Percentiles rank a stretch among this genome's conserved stretches.
These are phyloP conservation scores for Cranoglanis bouderius DNA, from an alignment of 2,113 vertebrate species.

Conservation along the genomic window DNA sequence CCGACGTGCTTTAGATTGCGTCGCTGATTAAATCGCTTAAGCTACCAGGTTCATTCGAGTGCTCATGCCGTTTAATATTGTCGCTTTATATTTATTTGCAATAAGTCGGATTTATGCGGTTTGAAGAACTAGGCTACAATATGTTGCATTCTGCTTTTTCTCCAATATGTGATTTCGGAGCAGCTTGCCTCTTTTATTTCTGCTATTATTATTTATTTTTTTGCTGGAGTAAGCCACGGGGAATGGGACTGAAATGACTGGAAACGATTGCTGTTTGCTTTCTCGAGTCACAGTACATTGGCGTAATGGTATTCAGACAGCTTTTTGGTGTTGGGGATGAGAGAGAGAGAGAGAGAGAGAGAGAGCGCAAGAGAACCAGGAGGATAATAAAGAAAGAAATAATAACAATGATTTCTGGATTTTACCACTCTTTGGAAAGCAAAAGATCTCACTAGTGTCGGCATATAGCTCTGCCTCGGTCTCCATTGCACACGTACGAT, in stretches of 20 bases:
- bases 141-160: conserved; percentile 44
- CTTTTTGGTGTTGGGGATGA: conserved; percentile 22
- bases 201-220: conserved; percentile 33
- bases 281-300: conserved; percentile 47
- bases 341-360: neutral
- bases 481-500: neutral
- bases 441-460: neutral
- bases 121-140: conserved; percentile 32
- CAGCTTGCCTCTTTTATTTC: conserved; percentile 45
- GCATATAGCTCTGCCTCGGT: neutral
- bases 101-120: conserved; percentile 47
- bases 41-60: conserved; percentile 17
- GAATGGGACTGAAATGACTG: conserved; percentile 56
- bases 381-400: neutral
- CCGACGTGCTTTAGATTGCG: conserved; percentile 19
- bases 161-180: conserved; percentile 42
- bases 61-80: conserved; percentile 32
- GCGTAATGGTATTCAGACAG: conserved; percentile 49
- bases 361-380: neutral
- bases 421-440: neutral
- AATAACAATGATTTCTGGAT: neutral
- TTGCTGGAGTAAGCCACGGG: conserved; percentile 44
- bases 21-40: conserved; percentile 18
- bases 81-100: conserved; percentile 47
- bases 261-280: conserved; percentile 58